These are phyloP conservation scores for Takifugu bimaculatus DNA, from an alignment of 2,113 vertebrate genomes.

Conservation along the genomic window DNA sequence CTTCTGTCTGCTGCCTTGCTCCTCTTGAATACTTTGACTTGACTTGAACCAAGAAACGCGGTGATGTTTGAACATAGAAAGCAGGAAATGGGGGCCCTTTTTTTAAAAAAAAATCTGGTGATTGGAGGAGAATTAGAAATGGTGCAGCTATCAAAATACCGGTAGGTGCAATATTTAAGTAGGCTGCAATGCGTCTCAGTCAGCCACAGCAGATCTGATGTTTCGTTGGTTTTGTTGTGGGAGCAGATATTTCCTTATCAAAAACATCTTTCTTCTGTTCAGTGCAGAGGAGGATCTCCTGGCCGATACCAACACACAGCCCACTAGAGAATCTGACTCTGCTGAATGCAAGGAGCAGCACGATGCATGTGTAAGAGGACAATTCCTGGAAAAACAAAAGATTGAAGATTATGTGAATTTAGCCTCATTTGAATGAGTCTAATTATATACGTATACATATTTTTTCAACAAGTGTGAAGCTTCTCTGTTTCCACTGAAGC, in stretches of 20 bases:
- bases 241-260: slow-evolving; percentile 9
- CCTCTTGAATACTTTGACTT: not conserved
- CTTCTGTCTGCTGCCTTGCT: not conserved
- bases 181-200: too few relatives aligned
- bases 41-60: not conserved
- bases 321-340: slow-evolving; percentile 37
- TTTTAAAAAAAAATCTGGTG: too few relatives aligned
- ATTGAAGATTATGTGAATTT: too few relatives aligned
- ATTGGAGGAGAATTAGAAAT: too few relatives aligned
- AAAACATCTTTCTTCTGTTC: slow-evolving; percentile 8
- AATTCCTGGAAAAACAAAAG: not conserved
- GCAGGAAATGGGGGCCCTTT: too few relatives aligned
- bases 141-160: too few relatives aligned
- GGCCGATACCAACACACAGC: slow-evolving; percentile 56
- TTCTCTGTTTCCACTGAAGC: slow-evolving; percentile 20
- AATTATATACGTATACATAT: not conserved
- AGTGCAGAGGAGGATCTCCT: slow-evolving; percentile 69
- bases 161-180: too few relatives aligned
- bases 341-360: slow-evolving; percentile 54
- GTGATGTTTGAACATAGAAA: not conserved
- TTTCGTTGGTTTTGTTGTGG: too few relatives aligned
- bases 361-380: slow-evolving; percentile 59
- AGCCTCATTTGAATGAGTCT: not conserved
- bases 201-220: not conserved
- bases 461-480: slow-evolving; percentile 45